A percentile compares a stretch with the other conserved stretches of the same genome.
Conservation (phyloP, 2,888 invertebrate genomes). For the Nomada lathburiana region DNA sequence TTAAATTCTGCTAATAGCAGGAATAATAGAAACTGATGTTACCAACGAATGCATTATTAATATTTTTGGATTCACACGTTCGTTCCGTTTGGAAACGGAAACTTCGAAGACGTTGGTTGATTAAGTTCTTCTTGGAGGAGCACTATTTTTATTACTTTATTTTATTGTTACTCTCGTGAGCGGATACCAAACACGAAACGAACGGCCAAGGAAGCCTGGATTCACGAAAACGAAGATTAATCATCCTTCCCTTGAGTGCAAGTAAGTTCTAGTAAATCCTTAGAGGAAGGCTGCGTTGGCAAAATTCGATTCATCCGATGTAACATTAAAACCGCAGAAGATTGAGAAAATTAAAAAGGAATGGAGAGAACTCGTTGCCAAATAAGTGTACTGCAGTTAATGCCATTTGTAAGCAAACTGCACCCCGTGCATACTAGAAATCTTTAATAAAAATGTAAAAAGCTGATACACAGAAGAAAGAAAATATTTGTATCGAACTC, state of each 20-base stretch:
- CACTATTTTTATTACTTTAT: not conserved
- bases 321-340: not conserved
- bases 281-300: not conserved
- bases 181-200: not conserved
- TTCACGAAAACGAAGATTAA: conserved; percentile 15
- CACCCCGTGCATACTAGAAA: too few species aligned
- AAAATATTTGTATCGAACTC: too few species aligned
- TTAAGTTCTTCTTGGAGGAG: too few species aligned
- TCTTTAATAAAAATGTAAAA: too few species aligned
- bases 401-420: too few species aligned
- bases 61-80: not conserved
- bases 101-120: not conserved
- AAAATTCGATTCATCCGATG: not conserved
- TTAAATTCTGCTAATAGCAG: too few species aligned
- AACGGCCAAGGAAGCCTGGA: not conserved
- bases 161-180: too few species aligned
- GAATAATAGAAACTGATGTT: too few species aligned
- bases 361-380: too few species aligned
- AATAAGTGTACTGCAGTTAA: too few species aligned
- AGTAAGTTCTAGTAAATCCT: conserved; percentile 1
- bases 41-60: too few species aligned
- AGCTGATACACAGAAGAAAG: too few species aligned
- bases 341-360: not conserved
- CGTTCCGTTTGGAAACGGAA: not conserved
- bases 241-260: not conserved